These are phyloP conservation scores for Cyprinodon diabolis DNA, from an alignment of 2,797 vertebrate genomes.

Conservation along the genomic window DNA sequence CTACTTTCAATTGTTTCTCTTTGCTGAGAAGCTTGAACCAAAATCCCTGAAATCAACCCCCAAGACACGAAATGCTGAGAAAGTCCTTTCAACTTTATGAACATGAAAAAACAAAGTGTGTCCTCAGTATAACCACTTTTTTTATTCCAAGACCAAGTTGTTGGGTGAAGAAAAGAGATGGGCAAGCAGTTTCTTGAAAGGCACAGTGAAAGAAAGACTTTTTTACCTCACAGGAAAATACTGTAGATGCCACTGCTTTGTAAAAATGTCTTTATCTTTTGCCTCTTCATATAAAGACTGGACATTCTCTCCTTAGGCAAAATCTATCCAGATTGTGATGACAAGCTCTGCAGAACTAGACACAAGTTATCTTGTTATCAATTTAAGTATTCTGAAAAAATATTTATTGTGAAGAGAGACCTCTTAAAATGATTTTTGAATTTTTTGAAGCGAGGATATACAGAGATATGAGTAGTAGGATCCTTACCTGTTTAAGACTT, in stretches of 20 bases:
- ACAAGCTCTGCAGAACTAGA: constrained; percentile 67
- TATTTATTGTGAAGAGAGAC: constrained; percentile 36
- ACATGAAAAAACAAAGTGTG: constrained; percentile 31
- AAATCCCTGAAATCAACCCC: constrained; percentile 59
- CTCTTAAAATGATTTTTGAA: constrained; percentile 23
- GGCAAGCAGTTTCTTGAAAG: constrained; percentile 48
- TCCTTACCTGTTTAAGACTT: background rate
- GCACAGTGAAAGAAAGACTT: constrained; percentile 34
- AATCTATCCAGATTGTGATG: constrained; percentile 36
- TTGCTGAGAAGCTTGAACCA: constrained; percentile 69
- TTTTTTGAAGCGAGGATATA: background rate
- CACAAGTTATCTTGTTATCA: constrained; percentile 62
- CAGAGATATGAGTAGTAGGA: background rate
- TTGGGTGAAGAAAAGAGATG: constrained; percentile 28
- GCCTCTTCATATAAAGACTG: constrained; percentile 46
- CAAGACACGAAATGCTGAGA: constrained; percentile 50
- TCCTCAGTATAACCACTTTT: constrained; percentile 51
- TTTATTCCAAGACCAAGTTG: constrained; percentile 50
- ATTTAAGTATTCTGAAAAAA: constrained; percentile 46
- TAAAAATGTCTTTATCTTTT: constrained; percentile 48
- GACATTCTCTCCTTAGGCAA: constrained; percentile 33
- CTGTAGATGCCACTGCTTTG: constrained; percentile 31
- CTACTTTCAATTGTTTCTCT: constrained; percentile 72
- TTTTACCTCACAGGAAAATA: constrained; percentile 43
- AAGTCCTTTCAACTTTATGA: constrained; percentile 48